phyloP scores from a whole-genome alignment of 2,888 invertebrate genomes.

The Chrysopilus asiliformis region DNA sequence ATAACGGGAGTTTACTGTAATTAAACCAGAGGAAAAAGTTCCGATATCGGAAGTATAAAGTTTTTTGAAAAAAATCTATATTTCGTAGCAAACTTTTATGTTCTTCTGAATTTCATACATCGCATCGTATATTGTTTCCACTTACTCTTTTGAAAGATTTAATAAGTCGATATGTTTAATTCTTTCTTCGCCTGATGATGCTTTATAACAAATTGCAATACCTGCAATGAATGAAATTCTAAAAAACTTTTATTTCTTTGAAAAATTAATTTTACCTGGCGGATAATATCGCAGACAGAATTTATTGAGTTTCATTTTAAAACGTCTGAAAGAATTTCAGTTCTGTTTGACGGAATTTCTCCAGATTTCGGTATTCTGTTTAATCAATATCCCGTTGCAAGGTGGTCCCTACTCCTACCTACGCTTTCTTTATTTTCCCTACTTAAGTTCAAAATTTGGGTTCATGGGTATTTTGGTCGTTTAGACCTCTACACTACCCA shows the following conservation, averaged over 20 bases:
- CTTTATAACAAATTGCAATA: slow-evolving; percentile 48
- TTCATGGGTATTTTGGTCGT: too few species aligned
- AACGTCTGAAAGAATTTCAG: too few species aligned
- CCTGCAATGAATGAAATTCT: slow-evolving; percentile 26
- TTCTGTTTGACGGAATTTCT: not conserved
- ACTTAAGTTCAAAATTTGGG: too few species aligned
- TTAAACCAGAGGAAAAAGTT: too few species aligned
- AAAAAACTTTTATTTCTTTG: slow-evolving; percentile 2
- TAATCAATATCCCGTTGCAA: not conserved
- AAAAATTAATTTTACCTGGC: slow-evolving; percentile 39
- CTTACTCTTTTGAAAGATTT: slow-evolving; percentile 47
- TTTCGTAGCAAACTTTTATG: too few species aligned
- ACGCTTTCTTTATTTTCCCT: too few species aligned
- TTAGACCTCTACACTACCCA: too few species aligned
- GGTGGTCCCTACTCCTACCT: not conserved
- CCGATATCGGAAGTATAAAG: too few species aligned
- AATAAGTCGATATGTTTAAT: slow-evolving; percentile 49
- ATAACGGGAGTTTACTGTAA: too few species aligned
- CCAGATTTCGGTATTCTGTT: not conserved
- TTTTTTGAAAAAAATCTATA: too few species aligned
- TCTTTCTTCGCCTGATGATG: slow-evolving; percentile 44
- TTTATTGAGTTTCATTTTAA: slow-evolving; percentile 52
- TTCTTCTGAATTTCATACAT: too few species aligned
- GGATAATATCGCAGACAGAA: slow-evolving; percentile 59
- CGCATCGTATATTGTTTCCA: too few species aligned